These are phyloP conservation scores for Dryadula phaetusa DNA, from an alignment of 2,888 invertebrate species.

Conservation along the genomic window DNA sequence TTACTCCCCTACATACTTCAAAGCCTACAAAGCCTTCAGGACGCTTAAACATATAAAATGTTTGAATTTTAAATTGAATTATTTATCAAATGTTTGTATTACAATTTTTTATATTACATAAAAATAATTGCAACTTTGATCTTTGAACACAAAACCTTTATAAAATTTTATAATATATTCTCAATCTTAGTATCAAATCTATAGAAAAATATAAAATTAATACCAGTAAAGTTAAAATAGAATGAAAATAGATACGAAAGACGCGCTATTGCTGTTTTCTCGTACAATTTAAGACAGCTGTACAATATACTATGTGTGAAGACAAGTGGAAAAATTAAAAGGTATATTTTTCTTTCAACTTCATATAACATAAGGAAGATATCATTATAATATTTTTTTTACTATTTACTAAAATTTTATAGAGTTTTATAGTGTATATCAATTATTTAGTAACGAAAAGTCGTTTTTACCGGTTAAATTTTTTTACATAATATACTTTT, in stretches of 20 bases:
- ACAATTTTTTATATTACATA: no score
- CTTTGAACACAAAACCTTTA: no score
- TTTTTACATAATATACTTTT: no score
- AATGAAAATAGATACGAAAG: neutral
- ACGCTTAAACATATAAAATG: conserved; percentile 25
- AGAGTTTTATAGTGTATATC: no score
- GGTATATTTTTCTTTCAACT: neutral
- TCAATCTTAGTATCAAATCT: neutral
- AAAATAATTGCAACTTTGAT: no score
- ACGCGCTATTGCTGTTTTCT: conserved; percentile 3
- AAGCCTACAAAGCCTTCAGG: conserved; percentile 51
- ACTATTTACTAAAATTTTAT: no score
- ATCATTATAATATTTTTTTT: neutral
- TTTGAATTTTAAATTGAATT: conserved; percentile 14
- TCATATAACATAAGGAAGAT: neutral
- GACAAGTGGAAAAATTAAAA: conserved; percentile 7
- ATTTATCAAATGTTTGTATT: neutral
- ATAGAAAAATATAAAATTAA: neutral
- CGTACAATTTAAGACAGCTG: conserved; percentile 24
- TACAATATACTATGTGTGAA: conserved; percentile 28
- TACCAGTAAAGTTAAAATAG: neutral
- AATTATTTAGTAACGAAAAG: no score
- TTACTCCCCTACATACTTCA: conserved; percentile 56
- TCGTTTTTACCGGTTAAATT: no score
- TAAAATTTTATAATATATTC: no score